Conservation (phyloP, 2,113 vertebrate genomes). For the Octodon degus region DNA sequence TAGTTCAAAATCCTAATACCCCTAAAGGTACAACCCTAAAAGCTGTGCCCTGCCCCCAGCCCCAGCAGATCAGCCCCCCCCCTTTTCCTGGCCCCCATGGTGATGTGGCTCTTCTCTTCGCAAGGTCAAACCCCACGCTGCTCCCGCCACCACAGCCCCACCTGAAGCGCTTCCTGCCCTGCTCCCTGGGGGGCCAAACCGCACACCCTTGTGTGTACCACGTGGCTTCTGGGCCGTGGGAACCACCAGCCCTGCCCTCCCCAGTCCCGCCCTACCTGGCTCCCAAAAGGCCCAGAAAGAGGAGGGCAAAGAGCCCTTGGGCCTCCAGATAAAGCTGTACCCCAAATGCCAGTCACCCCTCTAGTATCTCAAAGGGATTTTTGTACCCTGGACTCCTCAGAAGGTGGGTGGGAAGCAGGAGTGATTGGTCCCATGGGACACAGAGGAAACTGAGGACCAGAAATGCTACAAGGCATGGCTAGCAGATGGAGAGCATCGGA, state of each 20-base stretch:
- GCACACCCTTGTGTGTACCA: neutral
- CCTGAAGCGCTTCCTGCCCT: conserved; percentile 75
- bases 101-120: neutral
- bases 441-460: neutral
- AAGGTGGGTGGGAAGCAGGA: neutral
- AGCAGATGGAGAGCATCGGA: neutral
- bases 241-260: conserved; percentile 47
- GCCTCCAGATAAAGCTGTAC: neutral
- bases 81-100: conserved; percentile 47
- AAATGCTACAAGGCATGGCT: neutral
- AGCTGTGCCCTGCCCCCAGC: accelerated
- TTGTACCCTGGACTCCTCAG: neutral
- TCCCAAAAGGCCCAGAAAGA: neutral
- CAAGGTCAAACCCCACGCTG: conserved; percentile 63
- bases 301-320: neutral
- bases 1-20: neutral
- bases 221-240: conserved; percentile 52
- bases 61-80: neutral
- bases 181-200: conserved; percentile 73
- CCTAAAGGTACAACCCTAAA: neutral
- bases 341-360: neutral
- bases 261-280: neutral
- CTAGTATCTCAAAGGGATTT: neutral
- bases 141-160: conserved; percentile 8
- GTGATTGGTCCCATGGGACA: neutral